Evolutionary conservation across 1,140 invertebrate genomes (phyloP).

Genomic region (Drosophila insularis): DNA sequence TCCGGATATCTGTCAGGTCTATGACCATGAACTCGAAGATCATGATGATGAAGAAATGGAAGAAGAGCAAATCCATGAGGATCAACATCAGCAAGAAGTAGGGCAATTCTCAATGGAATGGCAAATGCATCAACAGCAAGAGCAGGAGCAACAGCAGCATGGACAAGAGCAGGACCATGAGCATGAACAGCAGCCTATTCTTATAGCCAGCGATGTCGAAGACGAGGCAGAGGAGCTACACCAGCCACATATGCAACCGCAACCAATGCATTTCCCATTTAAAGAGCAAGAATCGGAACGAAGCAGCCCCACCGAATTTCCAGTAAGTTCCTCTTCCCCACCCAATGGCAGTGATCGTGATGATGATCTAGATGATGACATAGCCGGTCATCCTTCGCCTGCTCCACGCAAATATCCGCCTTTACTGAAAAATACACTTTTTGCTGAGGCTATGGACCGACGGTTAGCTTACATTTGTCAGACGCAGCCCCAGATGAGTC

Average conservation of each 20-base stretch:
- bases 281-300: conserved; percentile 29
- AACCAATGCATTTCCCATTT: background rate
- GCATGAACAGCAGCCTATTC: conserved; percentile 11
- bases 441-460: conserved; percentile 67
- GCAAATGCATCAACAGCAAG: background rate
- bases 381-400: conserved; percentile 29
- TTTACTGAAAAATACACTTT: conserved; percentile 68
- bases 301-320: conserved; percentile 71
- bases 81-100: conserved; percentile 14
- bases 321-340: conserved; percentile 63
- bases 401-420: conserved; percentile 53
- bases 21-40: conserved; percentile 63
- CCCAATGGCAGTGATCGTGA: conserved; percentile 62
- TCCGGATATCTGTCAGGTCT: conserved; percentile 62
- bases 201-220: conserved; percentile 25
- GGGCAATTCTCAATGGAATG: background rate
- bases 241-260: background rate
- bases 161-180: too few relatives aligned
- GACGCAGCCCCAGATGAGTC: conserved; percentile 68
- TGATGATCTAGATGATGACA: conserved; percentile 49
- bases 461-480: conserved; percentile 61
- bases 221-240: conserved; percentile 13
- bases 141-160: too few relatives aligned
- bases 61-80: background rate
- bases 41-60: conserved; percentile 50